These are phyloP conservation scores for Netelia melanura DNA, from an alignment of 2,888 invertebrate genomes.

Conservation along the genomic window DNA sequence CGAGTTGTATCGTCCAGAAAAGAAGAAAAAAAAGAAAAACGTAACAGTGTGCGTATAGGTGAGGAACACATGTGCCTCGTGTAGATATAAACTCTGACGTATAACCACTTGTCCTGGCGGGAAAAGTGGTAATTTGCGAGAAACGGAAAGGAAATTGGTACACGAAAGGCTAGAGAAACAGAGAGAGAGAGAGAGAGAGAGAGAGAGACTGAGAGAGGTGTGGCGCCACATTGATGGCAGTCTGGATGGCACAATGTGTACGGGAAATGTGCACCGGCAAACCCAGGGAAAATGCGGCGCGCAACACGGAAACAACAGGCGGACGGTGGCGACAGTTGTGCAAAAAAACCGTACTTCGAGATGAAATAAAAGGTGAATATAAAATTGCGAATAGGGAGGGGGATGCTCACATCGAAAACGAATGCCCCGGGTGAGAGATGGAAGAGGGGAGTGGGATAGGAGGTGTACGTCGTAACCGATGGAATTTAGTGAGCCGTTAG, in stretches of 20 bases:
- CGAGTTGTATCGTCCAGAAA: conserved; percentile 16
- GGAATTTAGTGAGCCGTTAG: conserved; percentile 80
- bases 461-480: conserved; percentile 66
- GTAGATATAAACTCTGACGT: conserved; percentile 13
- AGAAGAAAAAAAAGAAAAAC: conserved; percentile 1
- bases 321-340: conserved; percentile 39
- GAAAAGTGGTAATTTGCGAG: neutral
- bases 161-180: neutral
- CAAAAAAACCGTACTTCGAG: conserved; percentile 62
- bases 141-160: neutral
- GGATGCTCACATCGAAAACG: conserved; percentile 38
- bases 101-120: neutral
- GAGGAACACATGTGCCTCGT: conserved; percentile 11
- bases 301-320: conserved; percentile 6
- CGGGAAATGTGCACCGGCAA: neutral
- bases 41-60: neutral
- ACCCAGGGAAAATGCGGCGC: conserved; percentile 2
- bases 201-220: conserved; percentile 1
- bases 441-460: neutral
- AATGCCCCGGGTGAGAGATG: conserved; percentile 32
- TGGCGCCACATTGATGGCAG: conserved; percentile 27
- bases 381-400: conserved; percentile 63
- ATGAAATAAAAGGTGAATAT: conserved; percentile 71
- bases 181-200: neutral
- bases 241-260: conserved; percentile 16